Evolutionary conservation across 2,888 invertebrate species (phyloP), one percentile per base, ranked within the genome.

Genomic region (Apodemia zela): DNA sequence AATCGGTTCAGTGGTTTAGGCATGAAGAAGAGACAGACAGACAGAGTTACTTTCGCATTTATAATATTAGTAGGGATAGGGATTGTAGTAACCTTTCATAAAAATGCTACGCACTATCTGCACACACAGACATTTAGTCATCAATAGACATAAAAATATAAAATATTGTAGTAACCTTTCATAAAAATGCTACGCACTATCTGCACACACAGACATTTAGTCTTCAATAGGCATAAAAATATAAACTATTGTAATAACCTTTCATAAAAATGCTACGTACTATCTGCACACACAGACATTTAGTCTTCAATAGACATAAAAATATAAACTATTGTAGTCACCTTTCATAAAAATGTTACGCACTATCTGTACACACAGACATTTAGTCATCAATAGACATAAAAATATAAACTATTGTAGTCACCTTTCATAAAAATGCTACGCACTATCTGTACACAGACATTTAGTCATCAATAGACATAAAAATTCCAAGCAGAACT

Each of bases 401-500:
- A 51, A n/a, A n/a, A n/a, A n/a, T n/a, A n/a, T n/a, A n/a, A n/a
- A n/a, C n/a, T n/a, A 45, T n/a, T n/a, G 42, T n/a, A n/a, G 45
- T 45, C 17, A 45, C 6, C 15, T n/a, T 29, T 57, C 21, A 57
- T 57, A 25, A 57, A 15, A 21, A 29, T 25, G 25, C 54, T 15
- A n/a, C n/a, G n/a, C 21, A n/a, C 45, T 45, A 45, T 42, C 60
- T 17, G 33, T 21, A 61, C 51, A 61, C 35, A 51, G 35, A 42
- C 33, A 33, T 45, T 67, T 63, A 63, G 59, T 63, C 65, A 68
- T 62, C 60, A 38, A 57, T 61, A 57, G 15, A 63, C 59, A 65
- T 65, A 51, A 61, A 65, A 62, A 66, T 62, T 62, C 63, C 51
- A 59, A 66, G 61, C 63, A 62, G 35, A 63, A 58, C 51, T 67